A percentile compares a stretch with the other conserved stretches of the same genome.
These are phyloP conservation scores for Periphyllus acericola DNA, from an alignment of 2,888 invertebrate genomes.

Conservation along the genomic window DNA sequence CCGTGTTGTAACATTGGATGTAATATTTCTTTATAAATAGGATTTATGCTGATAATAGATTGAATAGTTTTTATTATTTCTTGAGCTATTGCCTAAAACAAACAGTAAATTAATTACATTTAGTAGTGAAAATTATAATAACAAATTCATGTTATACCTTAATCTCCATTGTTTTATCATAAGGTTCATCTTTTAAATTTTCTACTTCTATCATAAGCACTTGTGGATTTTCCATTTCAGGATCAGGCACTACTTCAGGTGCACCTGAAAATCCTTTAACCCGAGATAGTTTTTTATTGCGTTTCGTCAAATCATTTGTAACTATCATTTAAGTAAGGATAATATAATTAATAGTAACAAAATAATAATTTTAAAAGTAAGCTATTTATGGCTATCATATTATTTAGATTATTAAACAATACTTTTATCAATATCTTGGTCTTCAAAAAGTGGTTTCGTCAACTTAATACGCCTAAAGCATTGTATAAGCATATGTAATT, in stretches of 20 bases:
- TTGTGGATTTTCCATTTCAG: conserved; percentile 66
- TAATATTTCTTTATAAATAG: conserved; percentile 95
- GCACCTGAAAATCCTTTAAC: not conserved
- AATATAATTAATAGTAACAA: not conserved
- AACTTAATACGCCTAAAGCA: conserved; percentile 90
- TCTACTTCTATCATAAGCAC: conserved; percentile 94
- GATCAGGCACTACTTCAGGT: conserved; percentile 65
- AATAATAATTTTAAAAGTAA: not conserved
- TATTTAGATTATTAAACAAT: conserved; percentile 65
- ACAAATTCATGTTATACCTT: conserved; percentile 71
- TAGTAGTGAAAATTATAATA: conserved; percentile 5
- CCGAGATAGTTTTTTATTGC: conserved; percentile 46
- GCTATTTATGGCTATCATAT: not conserved
- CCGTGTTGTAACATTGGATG: conserved; percentile 98
- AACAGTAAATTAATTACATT: not conserved
- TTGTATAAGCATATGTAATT: conserved; percentile 90
- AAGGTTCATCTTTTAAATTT: conserved; percentile 89
- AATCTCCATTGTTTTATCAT: conserved; percentile 91
- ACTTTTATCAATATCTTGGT: conserved; percentile 73
- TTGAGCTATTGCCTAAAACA: conserved; percentile 84
- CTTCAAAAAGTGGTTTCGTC: conserved; percentile 81
- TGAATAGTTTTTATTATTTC: conserved; percentile 97
- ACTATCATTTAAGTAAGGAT: conserved; percentile 29
- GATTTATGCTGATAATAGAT: conserved; percentile 97
- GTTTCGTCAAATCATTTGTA: conserved; percentile 42